Base-by-base conservation (phyloP, 2,113 vertebrate genomes). In the Corynorhinus townsendii region DNA sequence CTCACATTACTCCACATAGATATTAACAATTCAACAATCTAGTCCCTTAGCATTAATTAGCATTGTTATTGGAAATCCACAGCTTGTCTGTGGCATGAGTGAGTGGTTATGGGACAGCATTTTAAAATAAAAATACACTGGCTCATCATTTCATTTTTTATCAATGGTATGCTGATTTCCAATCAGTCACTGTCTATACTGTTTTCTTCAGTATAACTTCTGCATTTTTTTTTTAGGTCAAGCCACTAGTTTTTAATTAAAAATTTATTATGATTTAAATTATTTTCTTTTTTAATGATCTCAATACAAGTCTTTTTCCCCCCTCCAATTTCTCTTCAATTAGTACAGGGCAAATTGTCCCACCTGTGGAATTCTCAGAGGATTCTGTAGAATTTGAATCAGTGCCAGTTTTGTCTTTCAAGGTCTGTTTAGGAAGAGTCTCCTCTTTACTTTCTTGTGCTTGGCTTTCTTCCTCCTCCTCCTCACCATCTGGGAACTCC, bases 401-500 rank as follows among this genome's bases (percentile, higher is more conserved):
- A 35, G 40, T 90, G 93, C 98, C 98, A 93, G 96, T 96, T 97
- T 98, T 98, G 89, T 98, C 98, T 96, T 98, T 98, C 38, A 97
- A 94, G 45, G 98, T 96, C 52, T 97, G 89, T 79, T 98, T 98
- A 89, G 98, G 96, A 98, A 98, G 97, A 93, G 96, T 96, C 22
- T 98, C 96, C 3, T 95, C 94, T 97, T 97, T 98, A 87, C 85
- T 97, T 92, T 98, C 98, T 81, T 95, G 30, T 4, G 80, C 86
- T 95, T 96, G 98, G 97, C 88, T 95, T 97, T 98, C 98, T 47
- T 98, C 98, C 30, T 98, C 98, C 90, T 99, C 99, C 40, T 99
- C 99, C 90, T 99, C 99, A 96, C 99, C 99, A 26, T 99, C 98
- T 80, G 99, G 99, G 95, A 99, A 99, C 96, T 99, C 99, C 99